Evolutionary conservation across 2,888 invertebrate species (phyloP), one percentile per base, ranked within the genome.

Genomic region (Plemyria rubiginata): DNA sequence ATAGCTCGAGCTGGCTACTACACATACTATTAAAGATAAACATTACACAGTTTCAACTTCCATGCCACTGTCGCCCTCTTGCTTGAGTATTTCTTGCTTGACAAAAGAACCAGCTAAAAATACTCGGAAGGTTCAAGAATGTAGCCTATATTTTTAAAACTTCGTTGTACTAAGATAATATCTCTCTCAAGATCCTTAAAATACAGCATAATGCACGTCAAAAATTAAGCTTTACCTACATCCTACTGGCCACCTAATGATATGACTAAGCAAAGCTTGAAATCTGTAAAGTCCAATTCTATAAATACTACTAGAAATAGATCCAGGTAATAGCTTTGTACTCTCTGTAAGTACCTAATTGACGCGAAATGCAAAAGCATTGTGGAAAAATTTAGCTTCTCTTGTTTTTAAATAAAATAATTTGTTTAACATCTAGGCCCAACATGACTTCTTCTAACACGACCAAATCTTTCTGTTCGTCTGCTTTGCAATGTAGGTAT

Each of bases 391-490:
- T 32, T 49, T 9, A 49, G 28, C 28, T 49, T 12, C 12, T 28
- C n/a, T 8, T 45, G 16, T 16, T 45, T 11, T 11, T 45, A 16
- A 16, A 15, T 8, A 43, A 43, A 6, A 2, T 13, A 8, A 8
- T 43, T 40, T 38, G 8, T 38, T 22, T 22, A 28, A 40, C 40
- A 45, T 28, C 29, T 45, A 46, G 15, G 22, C 46, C 59, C 59
- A 59, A 38, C 52, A 0, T 36, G 40, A 56, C 62, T 9, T 8
- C 62, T 57, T 49, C 62, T 50, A 28, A 57, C 62, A 9, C 62
- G 22, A 54, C 57, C 53, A 11, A 29, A 16, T n/a, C 62, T 36
- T 53, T 55, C 36, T 45, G 15, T 38, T 43, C 57, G 56, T 53
- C 56, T 62, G 56, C 12, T 55, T 22, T 9, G 22, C 52, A 29